A percentile compares a stretch with the other conserved stretches of the same genome.
Conservation (phyloP, 2,888 invertebrate species). For the Cancer borealis region DNA sequence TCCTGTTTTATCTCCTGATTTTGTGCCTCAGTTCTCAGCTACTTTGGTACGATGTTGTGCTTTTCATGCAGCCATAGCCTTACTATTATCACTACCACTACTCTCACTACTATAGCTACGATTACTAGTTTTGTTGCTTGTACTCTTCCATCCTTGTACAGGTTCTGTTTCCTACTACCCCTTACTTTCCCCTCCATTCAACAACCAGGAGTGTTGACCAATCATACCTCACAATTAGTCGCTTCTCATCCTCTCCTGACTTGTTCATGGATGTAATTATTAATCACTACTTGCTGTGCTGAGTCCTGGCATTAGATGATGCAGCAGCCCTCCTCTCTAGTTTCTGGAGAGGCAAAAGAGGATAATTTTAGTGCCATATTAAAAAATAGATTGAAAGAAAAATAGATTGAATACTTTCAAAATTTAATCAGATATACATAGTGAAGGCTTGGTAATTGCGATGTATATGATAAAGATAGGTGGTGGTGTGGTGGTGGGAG, state of each 20-base stretch:
- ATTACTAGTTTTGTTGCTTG: conserved; percentile 69
- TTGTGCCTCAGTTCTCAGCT: conserved; percentile 81
- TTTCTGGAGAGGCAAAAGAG: conserved; percentile 8
- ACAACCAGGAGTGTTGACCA: conserved; percentile 28
- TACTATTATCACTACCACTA: conserved; percentile 29
- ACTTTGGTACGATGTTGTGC: conserved; percentile 76
- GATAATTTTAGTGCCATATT: not conserved
- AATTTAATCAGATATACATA: too few relatives aligned
- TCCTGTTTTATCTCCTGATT: conserved; percentile 82
- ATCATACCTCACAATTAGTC: not conserved
- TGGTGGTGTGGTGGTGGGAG: too few relatives aligned
- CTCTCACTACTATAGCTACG: conserved; percentile 26
- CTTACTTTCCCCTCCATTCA: not conserved
- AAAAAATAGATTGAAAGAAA: too few relatives aligned
- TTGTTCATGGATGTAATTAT: conserved; percentile 4
- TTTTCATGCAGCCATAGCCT: conserved; percentile 58
- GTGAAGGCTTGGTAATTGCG: too few relatives aligned
- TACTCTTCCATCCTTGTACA: conserved; percentile 16
- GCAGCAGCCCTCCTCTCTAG: not conserved
- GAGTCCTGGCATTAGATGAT: not conserved
- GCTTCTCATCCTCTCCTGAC: not conserved
- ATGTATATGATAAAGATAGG: too few relatives aligned
- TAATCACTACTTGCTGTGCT: not conserved
- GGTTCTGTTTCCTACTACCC: conserved; percentile 6
- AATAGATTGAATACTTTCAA: too few relatives aligned